A percentile compares a stretch with the other conserved stretches of the same genome.
Evolutionary conservation across 1,140 invertebrate genomes (phyloP).

Genomic region (Drosophila bipectinata): DNA sequence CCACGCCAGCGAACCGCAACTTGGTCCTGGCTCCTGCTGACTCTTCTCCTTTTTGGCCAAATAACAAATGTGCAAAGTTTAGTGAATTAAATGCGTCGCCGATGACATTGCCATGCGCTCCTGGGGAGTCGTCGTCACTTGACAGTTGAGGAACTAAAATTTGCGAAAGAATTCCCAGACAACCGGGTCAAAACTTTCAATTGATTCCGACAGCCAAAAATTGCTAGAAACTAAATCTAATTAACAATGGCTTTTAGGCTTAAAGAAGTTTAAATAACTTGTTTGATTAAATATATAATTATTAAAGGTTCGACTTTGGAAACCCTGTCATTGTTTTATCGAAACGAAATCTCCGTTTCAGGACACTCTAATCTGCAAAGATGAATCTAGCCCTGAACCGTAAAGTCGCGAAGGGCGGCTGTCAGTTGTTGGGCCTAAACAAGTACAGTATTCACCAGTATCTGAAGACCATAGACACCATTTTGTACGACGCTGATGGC

Average conservation of each 20-base stretch:
- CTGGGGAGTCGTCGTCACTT: conserved; percentile 20
- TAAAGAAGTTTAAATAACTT: not conserved
- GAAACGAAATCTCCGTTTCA: not conserved
- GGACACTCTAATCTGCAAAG: not conserved
- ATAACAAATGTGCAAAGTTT: conserved; percentile 74
- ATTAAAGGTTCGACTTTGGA: not conserved
- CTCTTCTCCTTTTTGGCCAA: conserved; percentile 18
- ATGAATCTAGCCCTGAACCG: conserved; percentile 33
- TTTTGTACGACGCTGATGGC: conserved; percentile 52
- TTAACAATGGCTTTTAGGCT: not conserved
- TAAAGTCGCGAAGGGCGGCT: conserved; percentile 30
- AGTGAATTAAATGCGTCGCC: conserved; percentile 67
- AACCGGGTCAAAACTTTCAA: conserved; percentile 16
- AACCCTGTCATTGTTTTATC: not conserved
- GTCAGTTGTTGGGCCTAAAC: conserved; percentile 44
- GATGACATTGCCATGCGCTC: conserved; percentile 35
- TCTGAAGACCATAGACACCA: conserved; percentile 53
- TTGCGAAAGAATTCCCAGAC: conserved; percentile 3
- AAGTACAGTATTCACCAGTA: conserved; percentile 40
- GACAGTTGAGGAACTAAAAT: conserved; percentile 18
- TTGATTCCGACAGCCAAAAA: conserved; percentile 23
- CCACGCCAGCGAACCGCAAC: conserved; percentile 38
- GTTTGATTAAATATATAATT: no score
- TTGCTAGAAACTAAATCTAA: conserved; percentile 31
- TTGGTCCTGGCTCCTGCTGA: conserved; percentile 9